phyloP scores from a whole-genome alignment of 2,888 invertebrate species.

The Mycogona germanica region DNA sequence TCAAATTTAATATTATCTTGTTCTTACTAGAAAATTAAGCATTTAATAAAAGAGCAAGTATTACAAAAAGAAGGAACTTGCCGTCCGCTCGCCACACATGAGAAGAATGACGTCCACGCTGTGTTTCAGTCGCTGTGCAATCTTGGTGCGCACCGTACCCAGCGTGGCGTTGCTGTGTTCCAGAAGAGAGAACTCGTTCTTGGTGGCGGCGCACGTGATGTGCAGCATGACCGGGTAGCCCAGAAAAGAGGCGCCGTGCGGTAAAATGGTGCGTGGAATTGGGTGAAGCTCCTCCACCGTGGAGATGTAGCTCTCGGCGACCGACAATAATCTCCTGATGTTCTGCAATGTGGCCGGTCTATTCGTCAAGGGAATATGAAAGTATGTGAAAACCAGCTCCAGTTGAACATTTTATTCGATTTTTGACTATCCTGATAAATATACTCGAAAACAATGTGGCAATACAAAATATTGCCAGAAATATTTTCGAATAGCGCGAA shows the following conservation, averaged over 20 bases:
- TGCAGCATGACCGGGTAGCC: constrained; percentile 35
- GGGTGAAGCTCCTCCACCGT: constrained; percentile 36
- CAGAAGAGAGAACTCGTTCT: constrained; percentile 33
- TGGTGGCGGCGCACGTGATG: constrained; percentile 33
- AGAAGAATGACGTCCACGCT: constrained; percentile 33
- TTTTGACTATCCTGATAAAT: not conserved
- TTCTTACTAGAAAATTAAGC: no score
- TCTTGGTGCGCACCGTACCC: constrained; percentile 32
- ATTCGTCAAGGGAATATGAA: not conserved
- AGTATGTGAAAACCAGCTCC: not conserved
- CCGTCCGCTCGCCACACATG: constrained; percentile 33
- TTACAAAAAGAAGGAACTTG: no score
- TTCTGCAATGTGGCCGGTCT: constrained; percentile 33
- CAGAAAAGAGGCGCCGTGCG: constrained; percentile 40
- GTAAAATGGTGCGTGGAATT: constrained; percentile 35
- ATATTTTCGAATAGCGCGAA: no score
- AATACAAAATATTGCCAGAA: not conserved
- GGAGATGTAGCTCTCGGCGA: constrained; percentile 37
- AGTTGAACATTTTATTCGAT: not conserved
- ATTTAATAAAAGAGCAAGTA: constrained; percentile 3
- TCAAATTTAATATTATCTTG: no score
- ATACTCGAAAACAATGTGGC: not conserved
- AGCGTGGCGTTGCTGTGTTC: constrained; percentile 37
- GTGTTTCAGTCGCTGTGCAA: constrained; percentile 31
- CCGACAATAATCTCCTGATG: constrained; percentile 37